Percentiles rank a stretch among this genome's conserved stretches.
phyloP scores from a whole-genome alignment of 2,888 invertebrate genomes.

The Coenonympha arcania region DNA sequence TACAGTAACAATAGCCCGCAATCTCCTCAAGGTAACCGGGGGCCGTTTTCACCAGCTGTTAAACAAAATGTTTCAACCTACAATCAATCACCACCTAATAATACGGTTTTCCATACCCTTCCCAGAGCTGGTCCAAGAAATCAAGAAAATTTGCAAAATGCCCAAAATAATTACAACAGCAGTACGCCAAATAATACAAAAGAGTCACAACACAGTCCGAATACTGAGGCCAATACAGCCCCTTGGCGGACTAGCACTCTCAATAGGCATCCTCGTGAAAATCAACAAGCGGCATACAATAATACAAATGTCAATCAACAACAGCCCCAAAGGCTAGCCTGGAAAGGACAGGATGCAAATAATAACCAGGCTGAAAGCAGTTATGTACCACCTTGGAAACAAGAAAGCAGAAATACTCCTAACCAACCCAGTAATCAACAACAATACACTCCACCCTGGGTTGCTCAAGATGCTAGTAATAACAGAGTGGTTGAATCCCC shows the following conservation, averaged over 20 bases:
- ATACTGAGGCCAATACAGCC: conserved; percentile 37
- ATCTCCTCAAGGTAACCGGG: conserved; percentile 42
- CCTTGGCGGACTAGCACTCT: conserved; percentile 64
- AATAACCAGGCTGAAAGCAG: conserved; percentile 44
- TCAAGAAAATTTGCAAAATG: conserved; percentile 40
- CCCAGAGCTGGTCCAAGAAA: conserved; percentile 54
- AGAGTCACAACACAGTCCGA: conserved; percentile 40
- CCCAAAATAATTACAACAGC: conserved; percentile 36
- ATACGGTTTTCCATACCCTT: conserved; percentile 54
- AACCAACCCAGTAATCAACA: conserved; percentile 36
- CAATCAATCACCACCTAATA: conserved; percentile 45
- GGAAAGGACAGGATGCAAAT: conserved; percentile 52
- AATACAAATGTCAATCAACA: conserved; percentile 44
- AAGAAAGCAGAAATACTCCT: conserved; percentile 41
- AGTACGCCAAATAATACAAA: conserved; percentile 45
- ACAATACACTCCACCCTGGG: conserved; percentile 53
- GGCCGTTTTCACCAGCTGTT: conserved; percentile 46
- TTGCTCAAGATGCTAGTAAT: conserved; percentile 47
- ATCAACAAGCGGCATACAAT: conserved; percentile 41
- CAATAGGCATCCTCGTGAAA: conserved; percentile 50
- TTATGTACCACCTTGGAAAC: conserved; percentile 51
- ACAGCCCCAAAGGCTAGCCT: conserved; percentile 50
- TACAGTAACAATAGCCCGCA: conserved; percentile 42
- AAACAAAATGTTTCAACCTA: conserved; percentile 47
- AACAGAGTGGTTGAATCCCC: conserved; percentile 49